Evolutionary conservation across 1,140 invertebrate genomes (phyloP).

Genomic region (Eulimnadia texana): DNA sequence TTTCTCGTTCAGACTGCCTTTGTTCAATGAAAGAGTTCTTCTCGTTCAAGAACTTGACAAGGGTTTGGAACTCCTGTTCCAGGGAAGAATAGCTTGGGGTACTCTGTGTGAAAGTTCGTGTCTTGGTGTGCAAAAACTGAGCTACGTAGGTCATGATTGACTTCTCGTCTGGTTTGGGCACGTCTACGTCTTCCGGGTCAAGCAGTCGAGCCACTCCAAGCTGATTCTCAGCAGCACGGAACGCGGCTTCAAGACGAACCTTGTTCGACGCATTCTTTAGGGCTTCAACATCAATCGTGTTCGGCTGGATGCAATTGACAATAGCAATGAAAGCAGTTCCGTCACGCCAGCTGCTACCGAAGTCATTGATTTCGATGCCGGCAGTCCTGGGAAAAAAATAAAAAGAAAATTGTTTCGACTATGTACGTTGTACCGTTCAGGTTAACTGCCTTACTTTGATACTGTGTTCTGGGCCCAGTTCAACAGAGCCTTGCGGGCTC

Average conservation of each 20-base stretch:
- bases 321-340: conserved; percentile 91
- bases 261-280: conserved; percentile 61
- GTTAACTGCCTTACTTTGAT: conserved; percentile 54
- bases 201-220: conserved; percentile 83
- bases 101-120: conserved; percentile 25
- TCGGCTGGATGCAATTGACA: conserved; percentile 86
- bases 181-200: conserved; percentile 94
- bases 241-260: conserved; percentile 78
- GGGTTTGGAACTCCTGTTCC: conserved; percentile 62
- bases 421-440: neutral
- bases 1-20: conserved; percentile 44
- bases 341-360: conserved; percentile 92
- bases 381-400: conserved; percentile 44
- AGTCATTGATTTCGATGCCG: conserved; percentile 80
- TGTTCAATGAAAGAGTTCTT: conserved; percentile 54
- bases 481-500: conserved; percentile 77
- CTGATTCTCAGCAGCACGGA: conserved; percentile 79
- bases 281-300: conserved; percentile 72
- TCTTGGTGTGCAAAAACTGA: conserved; percentile 67
- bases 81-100: conserved; percentile 46
- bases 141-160: conserved; percentile 99
- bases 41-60: conserved; percentile 64
- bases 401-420: neutral
- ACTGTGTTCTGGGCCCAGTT: conserved; percentile 89
- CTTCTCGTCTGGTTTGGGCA: conserved; percentile 90